Evolutionary conservation across 2,888 invertebrate genomes (phyloP).

Genomic region (Corythucha ciliata): DNA sequence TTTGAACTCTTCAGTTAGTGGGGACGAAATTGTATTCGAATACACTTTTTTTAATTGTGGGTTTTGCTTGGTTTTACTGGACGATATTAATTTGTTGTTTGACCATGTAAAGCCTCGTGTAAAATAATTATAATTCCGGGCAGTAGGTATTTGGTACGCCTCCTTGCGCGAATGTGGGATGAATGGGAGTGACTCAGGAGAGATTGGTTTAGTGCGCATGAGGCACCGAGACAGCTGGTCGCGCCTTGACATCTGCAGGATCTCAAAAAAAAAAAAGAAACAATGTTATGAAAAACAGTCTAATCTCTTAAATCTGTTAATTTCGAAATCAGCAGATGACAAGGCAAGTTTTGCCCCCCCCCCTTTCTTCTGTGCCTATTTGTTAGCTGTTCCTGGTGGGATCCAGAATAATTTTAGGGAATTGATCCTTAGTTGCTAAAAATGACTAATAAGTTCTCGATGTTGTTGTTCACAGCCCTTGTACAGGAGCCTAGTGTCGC

Average conservation of each 20-base stretch:
- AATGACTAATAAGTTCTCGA: too few species aligned
- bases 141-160: too few species aligned
- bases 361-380: too few species aligned
- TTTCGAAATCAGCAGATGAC: slow-evolving; percentile 23
- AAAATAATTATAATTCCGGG: too few species aligned
- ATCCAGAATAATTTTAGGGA: slow-evolving; percentile 8
- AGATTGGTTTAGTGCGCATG: slow-evolving; percentile 6
- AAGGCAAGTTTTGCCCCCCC: slow-evolving; percentile 28
- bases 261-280: not conserved
- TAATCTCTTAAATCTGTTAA: not conserved
- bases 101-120: too few species aligned
- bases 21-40: too few species aligned
- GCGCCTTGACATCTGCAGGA: slow-evolving; percentile 18
- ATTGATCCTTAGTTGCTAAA: slow-evolving; percentile 17
- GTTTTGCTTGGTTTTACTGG: too few species aligned
- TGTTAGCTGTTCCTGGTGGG: too few species aligned
- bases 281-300: not conserved
- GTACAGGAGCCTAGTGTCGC: slow-evolving; percentile 42
- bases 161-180: too few species aligned
- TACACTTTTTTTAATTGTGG: too few species aligned
- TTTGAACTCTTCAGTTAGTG: too few species aligned
- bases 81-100: too few species aligned
- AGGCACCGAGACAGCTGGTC: slow-evolving; percentile 25
- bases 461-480: slow-evolving; percentile 28
- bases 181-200: slow-evolving; percentile 1